Evolutionary conservation across 2,797 vertebrate genomes (phyloP), one percentile per base, ranked within the genome.

Genomic region (Crenichthys baileyi): DNA sequence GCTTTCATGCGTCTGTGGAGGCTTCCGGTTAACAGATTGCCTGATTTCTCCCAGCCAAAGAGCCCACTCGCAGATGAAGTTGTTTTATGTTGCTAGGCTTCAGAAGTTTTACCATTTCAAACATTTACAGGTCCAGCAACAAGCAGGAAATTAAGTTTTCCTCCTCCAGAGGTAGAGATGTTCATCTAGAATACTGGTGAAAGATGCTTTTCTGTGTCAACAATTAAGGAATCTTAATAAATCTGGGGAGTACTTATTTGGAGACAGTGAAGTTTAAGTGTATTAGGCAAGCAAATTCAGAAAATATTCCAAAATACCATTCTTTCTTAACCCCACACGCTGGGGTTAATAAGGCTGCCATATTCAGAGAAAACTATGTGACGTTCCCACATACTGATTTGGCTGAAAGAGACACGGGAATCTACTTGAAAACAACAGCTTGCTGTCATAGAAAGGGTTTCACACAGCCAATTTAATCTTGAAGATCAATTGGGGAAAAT

Each of bases 51-150:
- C 78, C 79, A 83, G 79, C 83, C 85, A 83, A 91, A 84, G 83
- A 90, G 90, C 81, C 84, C 72, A 79, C 77, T 78, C 41, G 39
- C n/a, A 26, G 82, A 88, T 90, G 79, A 92, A 92, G 94, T 90
- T 91, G 85, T 88, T 89, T 88, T 67, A 76, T 78, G 83, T 81
- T 50, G 50, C 80, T 86, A 85, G 80, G 87, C 71, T 83, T 84
- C 6, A 55, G 81, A 81, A 85, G 82, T 75, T 85, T 70, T 24
- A 77, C 77, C 79, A 82, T 84, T 78, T 72, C 46, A 88, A 84
- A 83, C 71, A 22, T 53, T 36, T 41, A 41, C 79, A 90, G 85
- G 89, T 89, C 83, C 68, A 81, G 70, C 70, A n/a, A 48, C 7
- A 36, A 56, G 58, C n/a, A 63, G 36, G 51, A 70, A 76, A 79